Conservation (phyloP, 2,797 vertebrate species). For the Ataeniobius toweri region DNA sequence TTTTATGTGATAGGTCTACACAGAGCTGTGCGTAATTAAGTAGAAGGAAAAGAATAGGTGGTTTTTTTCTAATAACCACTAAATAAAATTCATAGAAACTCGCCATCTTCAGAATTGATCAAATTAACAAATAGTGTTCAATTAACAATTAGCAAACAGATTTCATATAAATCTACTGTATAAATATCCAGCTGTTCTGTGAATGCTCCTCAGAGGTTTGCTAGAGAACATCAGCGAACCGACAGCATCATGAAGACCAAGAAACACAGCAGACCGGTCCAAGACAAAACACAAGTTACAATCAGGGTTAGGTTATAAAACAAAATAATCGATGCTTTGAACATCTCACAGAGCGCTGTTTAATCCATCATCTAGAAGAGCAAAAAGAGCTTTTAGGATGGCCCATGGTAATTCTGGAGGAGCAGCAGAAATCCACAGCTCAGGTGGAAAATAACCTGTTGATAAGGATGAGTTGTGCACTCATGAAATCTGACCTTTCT, state of each 20-base stretch:
- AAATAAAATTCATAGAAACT: neutral
- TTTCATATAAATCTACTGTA: neutral
- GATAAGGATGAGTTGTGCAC: neutral
- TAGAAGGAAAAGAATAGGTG: too few relatives aligned
- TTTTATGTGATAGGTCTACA: neutral
- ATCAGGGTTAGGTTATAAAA: neutral
- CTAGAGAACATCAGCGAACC: neutral
- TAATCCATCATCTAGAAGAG: neutral
- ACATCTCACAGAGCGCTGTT: neutral
- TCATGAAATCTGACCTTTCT: neutral
- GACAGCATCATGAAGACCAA: neutral
- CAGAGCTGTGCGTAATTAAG: neutral
- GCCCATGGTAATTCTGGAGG: neutral
- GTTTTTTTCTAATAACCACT: neutral
- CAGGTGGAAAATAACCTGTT: neutral
- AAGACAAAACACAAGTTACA: neutral
- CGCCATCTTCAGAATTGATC: neutral
- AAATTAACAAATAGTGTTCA: neutral
- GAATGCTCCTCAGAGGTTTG: neutral
- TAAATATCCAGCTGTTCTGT: neutral
- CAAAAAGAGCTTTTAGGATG: neutral
- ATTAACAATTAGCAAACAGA: neutral
- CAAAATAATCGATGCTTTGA: neutral
- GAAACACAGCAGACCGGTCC: neutral
- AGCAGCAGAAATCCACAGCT: neutral